Evolutionary conservation across 2,797 vertebrate genomes (phyloP), one percentile per base, ranked within the genome.

Genomic region (Acrocephalus scirpaceus): DNA sequence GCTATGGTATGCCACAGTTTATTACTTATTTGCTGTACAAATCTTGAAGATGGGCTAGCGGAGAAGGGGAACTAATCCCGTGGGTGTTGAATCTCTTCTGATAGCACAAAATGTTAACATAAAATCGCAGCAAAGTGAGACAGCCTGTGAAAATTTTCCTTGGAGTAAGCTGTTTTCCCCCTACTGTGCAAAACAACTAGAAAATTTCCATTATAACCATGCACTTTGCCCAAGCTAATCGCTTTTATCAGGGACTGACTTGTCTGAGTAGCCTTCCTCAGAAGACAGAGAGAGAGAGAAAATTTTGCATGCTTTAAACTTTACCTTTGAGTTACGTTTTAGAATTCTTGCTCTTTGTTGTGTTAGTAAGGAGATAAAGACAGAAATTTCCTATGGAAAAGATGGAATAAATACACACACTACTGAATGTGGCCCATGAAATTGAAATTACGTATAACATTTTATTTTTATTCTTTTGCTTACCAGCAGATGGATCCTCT

Each of bases 171-270:
- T 85, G 70, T 93, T 86, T 62, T 32, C 11, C 22, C 14, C 27
- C 29, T 79, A 13, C 85, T 81, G 36, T 86, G 85, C 48, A 75
- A 81, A 96, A 83, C 72, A 88, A 50, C 54, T 66, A 86, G 95
- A 91, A 95, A 96, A 96, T 95, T 94, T 88, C 91, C 51, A 84
- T 94, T 93, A 90, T 62, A 88, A 32, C 77, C 62, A 25, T 73
- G 72, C 50, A 69, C 26, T 91, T 86, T 58, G 34, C 38, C 44
- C 7, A 4, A 69, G 62, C 50, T 91, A 90, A 93, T 65, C 17
- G 5, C 47, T 93, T 83, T 86, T 93, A 51, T 81, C 58, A 42
- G 38, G 42, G 38, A 48, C 40, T 81, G 56, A 30, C 66, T 92
- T 86, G 58, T 32, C 54, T 86, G 30, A 69, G 47, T 91, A 80